Conservation (phyloP, 1,140 invertebrate genomes). For the Pararge aegeria region DNA sequence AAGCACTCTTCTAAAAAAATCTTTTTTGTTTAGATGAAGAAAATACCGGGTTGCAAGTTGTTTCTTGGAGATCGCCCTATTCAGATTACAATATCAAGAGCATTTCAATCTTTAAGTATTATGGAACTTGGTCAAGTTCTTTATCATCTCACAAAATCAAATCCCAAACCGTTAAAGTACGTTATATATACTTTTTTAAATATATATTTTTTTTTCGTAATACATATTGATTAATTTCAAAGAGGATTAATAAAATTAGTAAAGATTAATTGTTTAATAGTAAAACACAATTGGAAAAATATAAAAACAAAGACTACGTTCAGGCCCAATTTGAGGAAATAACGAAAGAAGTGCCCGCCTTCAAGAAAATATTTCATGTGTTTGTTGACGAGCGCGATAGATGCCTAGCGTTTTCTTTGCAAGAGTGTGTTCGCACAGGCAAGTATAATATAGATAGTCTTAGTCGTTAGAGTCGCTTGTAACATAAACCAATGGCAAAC, state of each 20-base stretch:
- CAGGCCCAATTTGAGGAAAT: conserved; percentile 95
- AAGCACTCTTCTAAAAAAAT: no score
- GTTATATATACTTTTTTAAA: conserved; percentile 68
- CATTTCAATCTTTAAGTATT: conserved; percentile 88
- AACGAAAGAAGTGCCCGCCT: conserved; percentile 92
- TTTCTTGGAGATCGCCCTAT: conserved; percentile 95
- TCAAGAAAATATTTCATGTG: conserved; percentile 87
- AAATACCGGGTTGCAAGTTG: conserved; percentile 90
- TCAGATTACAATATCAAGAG: conserved; percentile 93
- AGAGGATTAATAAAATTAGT: no score
- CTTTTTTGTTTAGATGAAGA: conserved; percentile 69
- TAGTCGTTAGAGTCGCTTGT: no score
- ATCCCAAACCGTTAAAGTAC: conserved; percentile 75
- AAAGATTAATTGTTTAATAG: conserved; percentile 76
- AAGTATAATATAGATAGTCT: conserved; percentile 35
- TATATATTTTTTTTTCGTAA: no score
- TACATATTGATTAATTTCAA: no score
- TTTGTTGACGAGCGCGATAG: conserved; percentile 96
- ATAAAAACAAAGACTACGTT: conserved; percentile 94
- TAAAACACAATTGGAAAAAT: conserved; percentile 93
- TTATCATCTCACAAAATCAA: conserved; percentile 84
- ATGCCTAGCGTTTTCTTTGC: conserved; percentile 93
- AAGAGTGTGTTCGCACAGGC: conserved; percentile 81
- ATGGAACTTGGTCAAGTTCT: conserved; percentile 92
- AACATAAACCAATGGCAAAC: no score